Base-by-base conservation (phyloP, 2,113 vertebrate genomes). In the Anser cygnoides region DNA sequence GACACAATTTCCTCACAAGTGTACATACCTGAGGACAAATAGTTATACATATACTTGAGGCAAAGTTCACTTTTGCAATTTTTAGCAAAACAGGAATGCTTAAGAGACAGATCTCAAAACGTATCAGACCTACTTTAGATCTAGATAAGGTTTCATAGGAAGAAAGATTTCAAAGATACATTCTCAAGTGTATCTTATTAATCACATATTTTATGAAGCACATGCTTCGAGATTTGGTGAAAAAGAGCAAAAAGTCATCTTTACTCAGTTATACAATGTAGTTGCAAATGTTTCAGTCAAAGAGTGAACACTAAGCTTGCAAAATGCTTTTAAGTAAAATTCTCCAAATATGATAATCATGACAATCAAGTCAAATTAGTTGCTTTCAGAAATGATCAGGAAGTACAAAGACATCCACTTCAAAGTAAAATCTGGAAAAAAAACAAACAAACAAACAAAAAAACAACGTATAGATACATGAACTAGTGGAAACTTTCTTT, bases 21-120 rank as follows among this genome's bases (percentile, higher is more conserved):
- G 20, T 14, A 78, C 3, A 44, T 1, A 20, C 5, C 26, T 0
- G 0, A 68, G 25, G 13, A 88, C 5, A 52, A 67, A 80, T 1
- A 58, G 13, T 41, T 67, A 55, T 5, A 79, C 10, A 4, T 13
- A 39, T 3, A 35, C 3, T 58, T n/a, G 61, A 31, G 19, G 13
- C 2, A 61, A 76, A 83, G 46, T 50, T 79, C 58, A 58, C 2
- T 78, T 78, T 43, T 57, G 7, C 13, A 4, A 0, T 57, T 70
- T 68, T 90, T 88, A 68, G 5, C 41, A 76, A 75, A 73, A 89
- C 3, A 61, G 15, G 31, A 89, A 72, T 50, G 13, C n/a, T 55
- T 68, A 46, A 41, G 23, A 85, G 15, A 72, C 3, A 70, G 8
- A 67, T 39, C 39, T 44, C 73, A 81, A 73, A 91, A 84, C 23